Base-by-base conservation (phyloP, 2,113 vertebrate genomes). In the Morone chrysops region DNA sequence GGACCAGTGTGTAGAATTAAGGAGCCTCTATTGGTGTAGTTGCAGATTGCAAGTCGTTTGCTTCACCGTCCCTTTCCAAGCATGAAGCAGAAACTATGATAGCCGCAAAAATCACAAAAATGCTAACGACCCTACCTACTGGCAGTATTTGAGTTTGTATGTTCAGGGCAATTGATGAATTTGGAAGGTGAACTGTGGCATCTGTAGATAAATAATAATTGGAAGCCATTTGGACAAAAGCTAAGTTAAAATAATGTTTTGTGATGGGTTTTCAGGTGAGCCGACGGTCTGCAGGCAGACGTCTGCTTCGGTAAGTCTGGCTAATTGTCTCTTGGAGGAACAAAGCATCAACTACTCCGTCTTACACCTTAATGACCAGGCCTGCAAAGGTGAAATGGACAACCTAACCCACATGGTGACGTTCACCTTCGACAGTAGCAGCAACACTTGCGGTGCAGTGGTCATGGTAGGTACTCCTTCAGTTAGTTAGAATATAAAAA, bases 331-430 rank as follows among this genome's bases (percentile, higher is more conserved):
- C 7, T n/a, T 86, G 41, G 80, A 78, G 6, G 84, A 74, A 0
- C 17, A 69, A 2, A n/a, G 43, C 45, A 78, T 82, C 2, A 50
- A 78, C 50, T 81, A 78, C 65, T 43, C 54, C 1, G 10, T 18
- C 31, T 22, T 86, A 40, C 84, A 82, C 41, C 70, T 86, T 8
- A 86, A 82, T 13, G 69, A 78, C 13, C 12, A 78, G 41, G 6
- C 45, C 68, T 81, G 84, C 41, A 67, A 20, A 56, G 84, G 74
- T 20, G 9, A 73, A 13, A 40, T 72, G 47, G 62, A 86, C 45
- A 9, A 56, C 12, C 10, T 81, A 25, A 84, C 75, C 12, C 83
- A 81, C 62, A 86, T 81, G 84, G 78, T 81, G 38, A 86, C 25
- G 0, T 86, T 86, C 74, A 50, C 1, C 3, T 72, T 69, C 1